These are phyloP conservation scores for Prunella strophiata DNA, from an alignment of 2,797 vertebrate species.

Conservation along the genomic window DNA sequence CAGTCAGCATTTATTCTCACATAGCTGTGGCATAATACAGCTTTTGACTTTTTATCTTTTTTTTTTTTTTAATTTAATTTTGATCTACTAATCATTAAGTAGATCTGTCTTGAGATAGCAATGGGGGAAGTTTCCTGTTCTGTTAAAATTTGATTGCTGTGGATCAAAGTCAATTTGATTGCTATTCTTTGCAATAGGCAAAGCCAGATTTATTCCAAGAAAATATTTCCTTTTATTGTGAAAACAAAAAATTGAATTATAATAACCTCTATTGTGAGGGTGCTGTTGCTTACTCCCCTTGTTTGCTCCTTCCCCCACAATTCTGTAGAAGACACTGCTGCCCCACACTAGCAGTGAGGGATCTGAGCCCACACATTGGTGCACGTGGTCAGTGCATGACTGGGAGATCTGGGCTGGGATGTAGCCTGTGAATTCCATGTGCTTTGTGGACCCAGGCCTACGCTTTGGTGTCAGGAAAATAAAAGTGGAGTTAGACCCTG, in stretches of 20 bases:
- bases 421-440: background rate
- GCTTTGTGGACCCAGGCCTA: background rate
- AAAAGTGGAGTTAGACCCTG: background rate
- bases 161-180: background rate
- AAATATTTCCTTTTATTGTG: background rate
- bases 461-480: background rate
- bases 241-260: background rate
- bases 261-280: background rate
- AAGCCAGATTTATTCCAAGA: background rate
- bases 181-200: background rate
- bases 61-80: background rate
- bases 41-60: background rate
- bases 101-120: background rate
- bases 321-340: background rate
- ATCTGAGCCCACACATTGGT: fast-evolving
- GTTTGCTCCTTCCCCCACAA: background rate
- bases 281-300: background rate
- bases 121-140: fast-evolving
- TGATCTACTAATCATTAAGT: background rate
- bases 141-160: background rate
- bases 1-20: background rate
- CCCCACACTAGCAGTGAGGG: background rate
- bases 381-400: fast-evolving
- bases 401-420: background rate
- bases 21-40: background rate